Percentiles rank a stretch among this genome's conserved stretches.
These are phyloP conservation scores for Cryptotermes secundus DNA, from an alignment of 1,140 invertebrate species.

Conservation along the genomic window DNA sequence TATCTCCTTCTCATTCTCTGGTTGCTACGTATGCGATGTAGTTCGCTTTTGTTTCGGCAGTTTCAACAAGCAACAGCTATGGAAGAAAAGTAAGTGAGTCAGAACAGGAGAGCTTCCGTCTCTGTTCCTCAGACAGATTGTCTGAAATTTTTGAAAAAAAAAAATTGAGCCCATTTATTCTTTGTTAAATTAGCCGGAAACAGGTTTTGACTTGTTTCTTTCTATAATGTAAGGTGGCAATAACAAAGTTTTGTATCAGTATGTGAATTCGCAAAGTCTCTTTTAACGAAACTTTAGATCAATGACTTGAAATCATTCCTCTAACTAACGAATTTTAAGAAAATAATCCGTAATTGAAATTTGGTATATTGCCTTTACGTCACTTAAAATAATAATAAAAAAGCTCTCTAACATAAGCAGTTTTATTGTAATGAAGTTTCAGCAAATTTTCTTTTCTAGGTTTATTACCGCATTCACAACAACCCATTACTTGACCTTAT, in stretches of 20 bases:
- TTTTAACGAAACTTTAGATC: too few species aligned
- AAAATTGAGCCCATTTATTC: neutral
- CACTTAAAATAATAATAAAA: too few species aligned
- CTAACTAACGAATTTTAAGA: too few species aligned
- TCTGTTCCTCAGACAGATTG: neutral
- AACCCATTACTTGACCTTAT: too few species aligned
- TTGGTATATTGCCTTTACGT: too few species aligned
- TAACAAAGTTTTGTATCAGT: neutral
- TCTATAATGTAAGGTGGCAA: neutral
- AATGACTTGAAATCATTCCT: too few species aligned
- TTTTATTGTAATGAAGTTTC: too few species aligned
- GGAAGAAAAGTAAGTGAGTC: neutral
- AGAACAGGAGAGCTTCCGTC: neutral
- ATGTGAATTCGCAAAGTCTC: neutral
- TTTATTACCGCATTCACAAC: too few species aligned
- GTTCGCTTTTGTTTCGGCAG: neutral
- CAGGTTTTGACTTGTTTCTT: neutral
- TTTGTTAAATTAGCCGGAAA: neutral
- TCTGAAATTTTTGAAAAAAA: neutral
- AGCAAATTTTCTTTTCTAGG: too few species aligned
- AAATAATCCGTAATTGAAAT: too few species aligned
- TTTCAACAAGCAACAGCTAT: neutral
- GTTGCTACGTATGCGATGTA: neutral
- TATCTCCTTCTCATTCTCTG: neutral
- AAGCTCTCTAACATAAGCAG: too few species aligned